Evolutionary conservation across 1,140 invertebrate species (phyloP), one percentile per base, ranked within the genome.

Genomic region (Arion vulgaris): DNA sequence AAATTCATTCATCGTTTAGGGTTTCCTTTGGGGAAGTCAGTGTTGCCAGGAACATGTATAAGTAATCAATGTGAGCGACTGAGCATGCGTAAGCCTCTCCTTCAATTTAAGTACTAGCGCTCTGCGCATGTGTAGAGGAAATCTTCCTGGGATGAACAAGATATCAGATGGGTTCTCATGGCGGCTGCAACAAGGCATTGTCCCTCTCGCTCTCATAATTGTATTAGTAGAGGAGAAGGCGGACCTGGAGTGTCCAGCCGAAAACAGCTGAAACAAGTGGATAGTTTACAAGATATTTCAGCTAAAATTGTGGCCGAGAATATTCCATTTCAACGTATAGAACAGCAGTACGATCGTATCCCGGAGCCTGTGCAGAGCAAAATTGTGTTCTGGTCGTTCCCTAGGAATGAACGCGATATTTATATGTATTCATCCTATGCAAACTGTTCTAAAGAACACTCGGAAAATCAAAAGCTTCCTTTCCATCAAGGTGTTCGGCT

Each of bases 341-440:
- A 97, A 93, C 96, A 97, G 92, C 94, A 95, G 85, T 96, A 96
- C 92, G 95, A 96, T 88, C 94, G 96, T 86, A 96, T 97, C 90
- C 96, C 96, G 62, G 96, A 97, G 92, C 96, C 96, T 83, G 96
- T 97, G 88, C 96, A 97, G 92, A 94, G 95, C 82, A 94, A 96
- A 90, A 96, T 97, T 90, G 96, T 97, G 89, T 97, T 95, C 93
- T 96, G 96, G 96, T 96, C 96, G 79, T 97, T 97, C 92, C 96
- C 96, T 83, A 93, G 96, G 86, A 95, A 96, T 92, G 96, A 97
- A 92, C 93, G 95, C 88, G 96, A 96, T 93, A 96, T 97, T 91
- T 96, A 95, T 91, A 96, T 97, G 95, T 97, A 97, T 92, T 96
- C 95, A 80, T 96, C 96, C 85, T 94, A 96, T 91, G 94, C 95